Evolutionary conservation across 30 jellyfish, hydroid and myxozoan genomes (phyloP).

Genomic region (Aurelia aurita complex sp. Pacific): DNA sequence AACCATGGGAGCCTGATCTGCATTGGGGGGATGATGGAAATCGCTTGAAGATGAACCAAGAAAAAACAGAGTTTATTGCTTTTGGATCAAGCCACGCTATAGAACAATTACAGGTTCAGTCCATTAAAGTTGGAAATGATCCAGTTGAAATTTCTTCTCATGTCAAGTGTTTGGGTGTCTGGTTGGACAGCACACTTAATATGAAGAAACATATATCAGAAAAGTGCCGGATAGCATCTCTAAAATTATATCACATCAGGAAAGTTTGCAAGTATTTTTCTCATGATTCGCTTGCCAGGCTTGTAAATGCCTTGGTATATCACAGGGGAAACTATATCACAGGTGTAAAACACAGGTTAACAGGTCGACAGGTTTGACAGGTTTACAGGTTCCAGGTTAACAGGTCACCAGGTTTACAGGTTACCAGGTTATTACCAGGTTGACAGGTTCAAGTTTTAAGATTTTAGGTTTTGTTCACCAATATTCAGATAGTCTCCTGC

Average conservation of each 20-base stretch:
- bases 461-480: no score
- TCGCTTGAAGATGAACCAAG: constrained; percentile 1
- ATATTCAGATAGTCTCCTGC: no score
- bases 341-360: no score
- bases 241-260: constrained; percentile 16
- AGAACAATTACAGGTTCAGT: constrained; percentile 6
- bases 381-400: no score
- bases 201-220: constrained; percentile 27
- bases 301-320: constrained; percentile 48
- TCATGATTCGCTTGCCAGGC: constrained; percentile 37
- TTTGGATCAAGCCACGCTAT: neutral
- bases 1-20: no score
- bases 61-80: constrained; percentile 2
- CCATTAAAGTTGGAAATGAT: constrained; percentile 17
- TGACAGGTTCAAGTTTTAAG: no score
- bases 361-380: no score
- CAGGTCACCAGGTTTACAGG: no score
- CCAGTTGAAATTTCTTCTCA: constrained; percentile 26
- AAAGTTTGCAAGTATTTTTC: constrained; percentile 37
- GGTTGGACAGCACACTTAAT: constrained; percentile 44
- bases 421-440: no score
- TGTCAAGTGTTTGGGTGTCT: constrained; percentile 36
- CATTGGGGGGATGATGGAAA: constrained; percentile 14
- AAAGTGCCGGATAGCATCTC: constrained; percentile 41
- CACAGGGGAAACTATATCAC: no score